Evolutionary conservation across 1,140 invertebrate species (phyloP), one percentile per base, ranked within the genome.

Genomic region (Hyposmocoma kahamanoa): DNA sequence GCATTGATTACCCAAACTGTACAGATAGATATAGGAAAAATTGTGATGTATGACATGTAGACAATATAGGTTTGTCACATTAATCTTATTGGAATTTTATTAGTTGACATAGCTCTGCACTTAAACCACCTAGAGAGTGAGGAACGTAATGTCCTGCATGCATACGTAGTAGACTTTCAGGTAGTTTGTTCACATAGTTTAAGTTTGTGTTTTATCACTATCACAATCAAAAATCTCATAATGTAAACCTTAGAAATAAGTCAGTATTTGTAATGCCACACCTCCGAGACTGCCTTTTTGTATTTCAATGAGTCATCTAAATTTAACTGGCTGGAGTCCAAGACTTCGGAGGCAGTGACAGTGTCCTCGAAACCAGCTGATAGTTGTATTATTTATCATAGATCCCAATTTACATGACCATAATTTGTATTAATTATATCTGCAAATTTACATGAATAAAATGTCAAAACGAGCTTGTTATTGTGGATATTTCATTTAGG

Each of bases 381-480:
- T 74, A 77, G 67, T 57, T 71, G 67, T 76, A 78, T 78, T 73
- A 79, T 79, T 80, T 80, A 84, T 69, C 68, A 78, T 83, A 75
- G 72, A 73, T 74, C 76, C 77, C 70, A 62, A 75, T 84, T 80
- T 83, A 84, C 79, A 81, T 76, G 76, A 85, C 71, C 79, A 80
- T 82, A 65, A 79, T 87, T 87, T 87, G 83, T 87, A 87, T 85
- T 87, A 84, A 86, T 85, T 86, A 86, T 87, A 84, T 84, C 81
- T 84, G 83, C 86, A 86, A 87, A 86, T 87, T 87, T 87, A 87
- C 84, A 87, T 86, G 69, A 87, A 87, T 86, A 86, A 87, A 87
- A 81, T 67, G 76, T 83, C 69, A 65, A 83, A 85, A 82, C 66
- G 72, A 80, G 74, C 76, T 81, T 80, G 74, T 80, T 83, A 78